These are phyloP conservation scores for Troides helena DNA, from an alignment of 2,888 invertebrate species.

Conservation along the genomic window DNA sequence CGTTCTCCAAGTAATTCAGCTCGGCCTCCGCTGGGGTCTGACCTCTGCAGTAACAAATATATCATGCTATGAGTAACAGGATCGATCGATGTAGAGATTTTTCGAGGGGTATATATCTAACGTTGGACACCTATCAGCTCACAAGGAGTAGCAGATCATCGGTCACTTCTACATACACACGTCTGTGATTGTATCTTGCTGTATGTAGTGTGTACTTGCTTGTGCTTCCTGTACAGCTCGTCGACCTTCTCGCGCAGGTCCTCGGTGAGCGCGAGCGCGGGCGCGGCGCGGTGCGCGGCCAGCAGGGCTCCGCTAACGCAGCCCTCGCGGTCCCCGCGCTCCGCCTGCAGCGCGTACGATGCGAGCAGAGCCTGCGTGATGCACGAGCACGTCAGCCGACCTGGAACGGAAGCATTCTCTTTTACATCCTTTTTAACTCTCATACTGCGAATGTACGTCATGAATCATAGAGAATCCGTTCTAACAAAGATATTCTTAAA, in stretches of 20 bases:
- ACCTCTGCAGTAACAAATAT: conserved; percentile 83
- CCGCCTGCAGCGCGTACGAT: conserved; percentile 93
- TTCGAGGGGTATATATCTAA: too few relatives aligned
- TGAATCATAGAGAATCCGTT: too few relatives aligned
- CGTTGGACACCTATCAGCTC: too few relatives aligned
- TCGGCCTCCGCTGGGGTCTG: conserved; percentile 99
- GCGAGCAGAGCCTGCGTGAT: conserved; percentile 97
- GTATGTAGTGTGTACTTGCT: conserved; percentile 52
- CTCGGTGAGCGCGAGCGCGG: conserved; percentile 85
- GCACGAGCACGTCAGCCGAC: conserved; percentile 96
- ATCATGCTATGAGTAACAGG: not conserved
- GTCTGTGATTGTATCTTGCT: too few relatives aligned
- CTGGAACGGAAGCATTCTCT: conserved; percentile 46
- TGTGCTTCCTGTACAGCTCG: conserved; percentile 95
- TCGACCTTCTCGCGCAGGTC: conserved; percentile 95
- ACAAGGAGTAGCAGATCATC: too few relatives aligned
- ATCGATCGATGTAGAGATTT: too few relatives aligned
- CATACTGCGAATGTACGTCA: too few relatives aligned
- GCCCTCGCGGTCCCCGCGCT: conserved; percentile 93
- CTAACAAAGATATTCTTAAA: too few relatives aligned
- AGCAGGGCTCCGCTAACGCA: conserved; percentile 85
- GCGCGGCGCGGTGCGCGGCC: conserved; percentile 92
- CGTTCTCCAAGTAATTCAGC: conserved; percentile 96
- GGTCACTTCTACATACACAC: too few relatives aligned
- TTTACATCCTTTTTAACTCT: too few relatives aligned